Evolutionary conservation across 2,797 vertebrate genomes (phyloP), one percentile per base, ranked within the genome.

Genomic region (Danio choprae): DNA sequence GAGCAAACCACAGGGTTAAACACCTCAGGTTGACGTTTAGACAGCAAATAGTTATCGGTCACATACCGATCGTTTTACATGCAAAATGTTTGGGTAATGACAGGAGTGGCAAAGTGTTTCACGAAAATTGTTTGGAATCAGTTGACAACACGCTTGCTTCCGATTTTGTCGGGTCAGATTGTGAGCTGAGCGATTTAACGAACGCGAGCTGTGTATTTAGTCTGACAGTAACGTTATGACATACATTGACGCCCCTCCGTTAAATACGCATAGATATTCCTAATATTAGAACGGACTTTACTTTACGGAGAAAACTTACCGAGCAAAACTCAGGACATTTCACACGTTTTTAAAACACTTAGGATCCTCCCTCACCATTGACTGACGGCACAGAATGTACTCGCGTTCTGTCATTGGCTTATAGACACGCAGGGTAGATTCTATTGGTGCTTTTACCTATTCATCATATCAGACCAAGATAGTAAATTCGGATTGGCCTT

Each of bases 311-410:
- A 60, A n/a, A 59, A 53, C 71, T 79, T 40, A 85, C 77, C 80
- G 46, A 59, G 46, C n/a, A 76, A 85, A 72, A 76, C 50, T 84
- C 72, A 55, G 29, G 64, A 64, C 50, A 62, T 58, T 72, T 65
- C 81, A 67, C 68, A 84, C 81, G 85, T 83, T 60, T 87, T 85
- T 74, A 67, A 80, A 81, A 79, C 51, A 80, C 53, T 10, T 22
- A 50, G 22, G 41, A 40, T 72, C 5, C 69, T 76, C 73, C 68
- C 69, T 62, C 11, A 44, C 55, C 1, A 16, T 29, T 62, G 55
- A 36, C 76, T 46, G 50, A 77, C 80, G 68, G 77, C 44, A 18
- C n/a, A 16, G 79, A 77, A 51, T 71, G 58, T 3, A 18, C 51
- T 53, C 53, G 51, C 40, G 18, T n/a, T 5, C 20, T 84, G 16